phyloP scores from a whole-genome alignment of 2,888 invertebrate species.

The Sialis fuliginosa region DNA sequence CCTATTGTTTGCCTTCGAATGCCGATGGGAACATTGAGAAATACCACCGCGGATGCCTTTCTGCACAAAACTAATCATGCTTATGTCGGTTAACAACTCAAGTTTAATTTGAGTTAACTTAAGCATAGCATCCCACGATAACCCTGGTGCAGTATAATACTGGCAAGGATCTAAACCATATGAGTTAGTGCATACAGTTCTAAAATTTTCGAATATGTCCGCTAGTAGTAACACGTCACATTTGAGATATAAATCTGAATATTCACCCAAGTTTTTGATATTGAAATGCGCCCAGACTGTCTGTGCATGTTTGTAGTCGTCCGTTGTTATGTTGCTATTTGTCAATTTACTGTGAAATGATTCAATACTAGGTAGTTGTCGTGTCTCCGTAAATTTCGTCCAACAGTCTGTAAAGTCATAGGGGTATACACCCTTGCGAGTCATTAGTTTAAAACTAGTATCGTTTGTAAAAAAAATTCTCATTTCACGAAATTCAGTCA shows the following conservation, averaged over 20 bases:
- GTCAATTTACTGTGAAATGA: constrained; percentile 13
- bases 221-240: constrained; percentile 19
- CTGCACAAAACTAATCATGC: constrained; percentile 17
- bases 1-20: constrained; percentile 19
- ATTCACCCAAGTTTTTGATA: constrained; percentile 16
- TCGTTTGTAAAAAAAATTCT: constrained; percentile 3
- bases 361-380: constrained; percentile 11
- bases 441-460: constrained; percentile 9
- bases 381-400: constrained; percentile 12
- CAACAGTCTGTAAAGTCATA: constrained; percentile 15
- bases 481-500: constrained; percentile 7
- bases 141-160: constrained; percentile 18
- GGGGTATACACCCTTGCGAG: constrained; percentile 17
- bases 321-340: constrained; percentile 11
- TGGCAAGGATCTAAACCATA: constrained; percentile 15
- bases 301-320: constrained; percentile 17
- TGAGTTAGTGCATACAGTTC: constrained; percentile 9
- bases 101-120: constrained; percentile 16
- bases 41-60: constrained; percentile 17
- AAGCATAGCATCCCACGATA: constrained; percentile 19
- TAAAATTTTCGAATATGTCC: constrained; percentile 19
- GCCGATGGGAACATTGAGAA: constrained; percentile 15
- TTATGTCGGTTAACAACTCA: constrained; percentile 18
- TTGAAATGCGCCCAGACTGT: constrained; percentile 17
- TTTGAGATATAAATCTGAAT: constrained; percentile 19